A percentile compares a stretch with the other conserved stretches of the same genome.
Evolutionary conservation across 2,888 invertebrate species (phyloP).

Genomic region (Galerucella pusilla): DNA sequence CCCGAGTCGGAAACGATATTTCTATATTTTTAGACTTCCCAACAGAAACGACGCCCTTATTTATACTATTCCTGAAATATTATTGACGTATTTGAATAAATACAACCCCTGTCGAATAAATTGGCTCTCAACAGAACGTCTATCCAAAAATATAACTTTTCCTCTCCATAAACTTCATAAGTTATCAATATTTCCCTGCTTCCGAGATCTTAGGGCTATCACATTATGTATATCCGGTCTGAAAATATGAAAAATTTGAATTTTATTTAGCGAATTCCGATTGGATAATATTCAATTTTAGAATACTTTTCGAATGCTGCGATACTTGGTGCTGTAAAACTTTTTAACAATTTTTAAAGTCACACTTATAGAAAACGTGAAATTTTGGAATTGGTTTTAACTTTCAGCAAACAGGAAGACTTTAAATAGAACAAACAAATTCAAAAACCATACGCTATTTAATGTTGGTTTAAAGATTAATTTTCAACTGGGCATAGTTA

Average conservation of each 20-base stretch:
- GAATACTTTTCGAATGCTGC: neutral
- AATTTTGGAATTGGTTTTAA: neutral
- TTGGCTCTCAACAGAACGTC: conserved; percentile 31
- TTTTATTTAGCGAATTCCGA: conserved; percentile 10
- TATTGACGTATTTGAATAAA: conserved; percentile 36
- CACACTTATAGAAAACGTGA: neutral
- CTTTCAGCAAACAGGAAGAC: neutral
- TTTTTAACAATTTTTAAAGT: neutral
- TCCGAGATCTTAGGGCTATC: conserved; percentile 39
- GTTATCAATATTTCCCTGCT: conserved; percentile 45
- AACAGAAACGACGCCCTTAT: conserved; percentile 27
- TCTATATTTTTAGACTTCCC: conserved; percentile 29
- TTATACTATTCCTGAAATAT: conserved; percentile 32
- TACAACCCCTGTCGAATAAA: conserved; percentile 37
- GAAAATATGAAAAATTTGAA: conserved; percentile 15
- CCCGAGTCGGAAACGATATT: conserved; percentile 24
- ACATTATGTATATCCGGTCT: conserved; percentile 43
- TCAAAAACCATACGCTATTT: too few relatives aligned
- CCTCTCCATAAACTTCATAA: conserved; percentile 45
- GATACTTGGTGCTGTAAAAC: neutral
- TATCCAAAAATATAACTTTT: conserved; percentile 43
- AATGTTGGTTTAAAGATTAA: too few relatives aligned
- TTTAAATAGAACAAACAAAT: neutral
- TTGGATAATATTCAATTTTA: neutral
- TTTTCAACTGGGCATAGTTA: too few relatives aligned